Evolutionary conservation across 1,140 invertebrate species (phyloP).

Genomic region (Scaptomyza hsui): DNA sequence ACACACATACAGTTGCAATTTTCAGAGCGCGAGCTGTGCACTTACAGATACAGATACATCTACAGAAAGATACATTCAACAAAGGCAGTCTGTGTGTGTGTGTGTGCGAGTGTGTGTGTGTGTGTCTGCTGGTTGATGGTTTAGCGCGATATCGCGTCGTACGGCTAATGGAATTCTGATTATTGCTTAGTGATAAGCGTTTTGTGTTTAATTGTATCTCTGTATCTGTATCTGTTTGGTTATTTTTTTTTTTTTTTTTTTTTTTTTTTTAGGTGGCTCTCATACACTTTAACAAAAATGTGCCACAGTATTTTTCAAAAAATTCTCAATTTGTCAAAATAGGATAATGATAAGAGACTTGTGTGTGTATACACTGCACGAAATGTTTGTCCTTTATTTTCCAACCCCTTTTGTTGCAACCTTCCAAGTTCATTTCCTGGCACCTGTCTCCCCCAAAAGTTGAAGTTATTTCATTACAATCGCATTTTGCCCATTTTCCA

Average conservation of each 20-base stretch:
- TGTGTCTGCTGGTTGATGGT: constrained; percentile 70
- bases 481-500: constrained; percentile 1
- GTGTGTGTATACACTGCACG: constrained; percentile 4
- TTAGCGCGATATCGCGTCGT: constrained; percentile 80
- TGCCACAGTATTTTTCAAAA: background rate
- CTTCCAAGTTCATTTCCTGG: constrained; percentile 42
- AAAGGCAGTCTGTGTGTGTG: constrained; percentile 26
- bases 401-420: constrained; percentile 29
- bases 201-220: constrained; percentile 84
- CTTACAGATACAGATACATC: constrained; percentile 63
- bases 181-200: constrained; percentile 84
- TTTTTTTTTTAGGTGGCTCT: background rate
- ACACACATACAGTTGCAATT: constrained; percentile 47
- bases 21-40: constrained; percentile 36
- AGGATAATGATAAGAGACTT: too few relatives aligned
- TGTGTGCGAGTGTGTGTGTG: constrained; percentile 51
- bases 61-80: constrained; percentile 66
- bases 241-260: too few relatives aligned
- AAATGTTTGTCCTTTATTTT: background rate
- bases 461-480: background rate
- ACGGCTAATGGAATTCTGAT: constrained; percentile 84
- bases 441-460: constrained; percentile 15
- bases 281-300: constrained; percentile 27
- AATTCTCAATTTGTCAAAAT: too few relatives aligned
- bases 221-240: constrained; percentile 71